These are phyloP conservation scores for Oophaga sylvatica DNA, from an alignment of 2,797 vertebrate genomes.

Conservation along the genomic window DNA sequence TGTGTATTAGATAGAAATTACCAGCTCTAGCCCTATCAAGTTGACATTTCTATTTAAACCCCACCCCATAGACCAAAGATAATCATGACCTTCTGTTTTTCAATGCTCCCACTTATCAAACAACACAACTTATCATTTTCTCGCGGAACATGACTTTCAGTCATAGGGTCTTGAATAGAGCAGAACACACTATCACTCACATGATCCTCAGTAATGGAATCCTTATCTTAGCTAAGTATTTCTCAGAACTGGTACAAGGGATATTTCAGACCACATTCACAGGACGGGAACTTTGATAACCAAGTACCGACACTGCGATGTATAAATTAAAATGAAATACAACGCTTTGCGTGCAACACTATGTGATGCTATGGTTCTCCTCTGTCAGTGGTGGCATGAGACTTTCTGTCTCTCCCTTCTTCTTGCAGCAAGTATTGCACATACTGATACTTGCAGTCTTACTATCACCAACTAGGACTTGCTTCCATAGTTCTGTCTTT, in stretches of 20 bases:
- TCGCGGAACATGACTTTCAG: background rate
- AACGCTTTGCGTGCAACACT: too few species aligned
- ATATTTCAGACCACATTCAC: background rate
- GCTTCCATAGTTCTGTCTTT: background rate
- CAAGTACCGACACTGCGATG: background rate
- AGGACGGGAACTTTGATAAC: background rate
- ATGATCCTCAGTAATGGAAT: conserved; percentile 20
- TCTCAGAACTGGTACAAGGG: background rate
- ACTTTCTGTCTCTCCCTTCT: too few species aligned
- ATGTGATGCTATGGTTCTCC: background rate
- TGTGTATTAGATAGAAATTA: too few species aligned
- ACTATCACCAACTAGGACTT: background rate
- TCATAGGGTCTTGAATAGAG: background rate
- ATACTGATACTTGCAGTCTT: background rate
- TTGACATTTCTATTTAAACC: background rate
- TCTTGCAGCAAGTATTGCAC: background rate
- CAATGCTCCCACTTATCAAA: background rate
- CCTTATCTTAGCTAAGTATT: conserved; percentile 18
- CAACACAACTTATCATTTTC: conserved; percentile 16
- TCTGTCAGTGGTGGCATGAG: background rate
- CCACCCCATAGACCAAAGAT: background rate
- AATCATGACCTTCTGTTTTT: background rate
- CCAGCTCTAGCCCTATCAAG: too few species aligned
- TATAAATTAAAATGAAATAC: too few species aligned
- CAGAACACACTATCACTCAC: conserved; percentile 30